A percentile compares a stretch with the other conserved stretches of the same genome.
Evolutionary conservation across 2,888 invertebrate species (phyloP).

Genomic region (Spodoptera picta): DNA sequence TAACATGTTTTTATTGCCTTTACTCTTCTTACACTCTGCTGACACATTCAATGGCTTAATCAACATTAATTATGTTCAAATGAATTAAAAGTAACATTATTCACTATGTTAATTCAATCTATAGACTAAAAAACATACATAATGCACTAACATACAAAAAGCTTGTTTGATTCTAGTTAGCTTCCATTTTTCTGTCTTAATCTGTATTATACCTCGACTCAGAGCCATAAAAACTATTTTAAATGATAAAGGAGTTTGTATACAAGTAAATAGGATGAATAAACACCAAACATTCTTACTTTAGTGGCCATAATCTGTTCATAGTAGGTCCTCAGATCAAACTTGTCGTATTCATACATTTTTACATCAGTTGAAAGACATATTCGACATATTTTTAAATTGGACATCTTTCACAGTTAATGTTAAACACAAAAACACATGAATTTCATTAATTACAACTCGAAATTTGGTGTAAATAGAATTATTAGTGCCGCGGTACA

Average conservation of each 20-base stretch:
- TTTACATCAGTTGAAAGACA: conserved; percentile 68
- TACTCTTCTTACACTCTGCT: no score
- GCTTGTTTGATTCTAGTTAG: no score
- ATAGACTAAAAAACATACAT: no score
- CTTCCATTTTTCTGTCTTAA: no score
- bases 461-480: conserved; percentile 32
- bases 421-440: conserved; percentile 23
- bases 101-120: no score
- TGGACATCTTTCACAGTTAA: conserved; percentile 58
- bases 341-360: conserved; percentile 66
- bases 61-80: no score
- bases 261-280: conserved; percentile 1
- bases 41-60: no score
- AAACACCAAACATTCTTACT: conserved; percentile 61
- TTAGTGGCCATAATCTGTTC: conserved; percentile 70
- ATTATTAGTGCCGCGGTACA: conserved; percentile 41
- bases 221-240: background rate
- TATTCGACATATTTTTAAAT: conserved; percentile 69
- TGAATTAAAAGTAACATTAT: no score
- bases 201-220: background rate
- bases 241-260: background rate
- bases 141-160: no score
- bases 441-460: conserved; percentile 15
- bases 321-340: conserved; percentile 67
- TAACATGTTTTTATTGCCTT: no score